Base-by-base conservation (phyloP, 2,797 vertebrate species). In the Neosilurus hyrtlii region DNA sequence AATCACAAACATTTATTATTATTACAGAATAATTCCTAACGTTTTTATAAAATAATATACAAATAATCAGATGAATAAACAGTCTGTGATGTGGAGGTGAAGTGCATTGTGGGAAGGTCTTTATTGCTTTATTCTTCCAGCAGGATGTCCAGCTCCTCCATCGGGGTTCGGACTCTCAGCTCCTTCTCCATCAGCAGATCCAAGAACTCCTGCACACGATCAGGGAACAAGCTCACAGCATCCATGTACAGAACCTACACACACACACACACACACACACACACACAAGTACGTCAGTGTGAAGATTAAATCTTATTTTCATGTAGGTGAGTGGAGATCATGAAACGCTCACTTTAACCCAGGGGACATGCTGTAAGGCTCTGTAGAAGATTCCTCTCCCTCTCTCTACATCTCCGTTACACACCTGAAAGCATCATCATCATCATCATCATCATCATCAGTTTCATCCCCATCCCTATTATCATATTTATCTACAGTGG, bases 311-410 rank as follows among this genome's bases (percentile, higher is more conserved):
- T 26, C 24, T 4, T 22, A 59, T 56, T 56, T 10, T 10, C 61
- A 4, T 77, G 22, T 57, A 77, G n/a, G 43, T 20, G 37, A 63
- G 56, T 37, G 22, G 16, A 80, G 11, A 73, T 22, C 54, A 35
- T 26, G 8, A 63, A 66, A 9, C 20, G 7, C 93, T 94, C 90
- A 99, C 98, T 96, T 99, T 99, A 68, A 90, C 94, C 98, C 98
- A 99, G 20, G 98, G 97, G n/a, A 97, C 95, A 52, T 94, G 95
- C 89, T 99, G 97, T 84, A 99, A 93, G 0, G 97, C 97, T 92
- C 94, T 97, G 86, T 99, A 99, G 92, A 98, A 98, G 54, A 99
- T 92, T 15, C 96, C 96, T 92, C 89, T 96, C 87, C 95, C 96
- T 89, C 94, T 94, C 88, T 98, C 96, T 83, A 90, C 91, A 82